These are phyloP conservation scores for Poeciliopsis turrubarensis DNA, from an alignment of 2,113 vertebrate genomes.

Conservation along the genomic window DNA sequence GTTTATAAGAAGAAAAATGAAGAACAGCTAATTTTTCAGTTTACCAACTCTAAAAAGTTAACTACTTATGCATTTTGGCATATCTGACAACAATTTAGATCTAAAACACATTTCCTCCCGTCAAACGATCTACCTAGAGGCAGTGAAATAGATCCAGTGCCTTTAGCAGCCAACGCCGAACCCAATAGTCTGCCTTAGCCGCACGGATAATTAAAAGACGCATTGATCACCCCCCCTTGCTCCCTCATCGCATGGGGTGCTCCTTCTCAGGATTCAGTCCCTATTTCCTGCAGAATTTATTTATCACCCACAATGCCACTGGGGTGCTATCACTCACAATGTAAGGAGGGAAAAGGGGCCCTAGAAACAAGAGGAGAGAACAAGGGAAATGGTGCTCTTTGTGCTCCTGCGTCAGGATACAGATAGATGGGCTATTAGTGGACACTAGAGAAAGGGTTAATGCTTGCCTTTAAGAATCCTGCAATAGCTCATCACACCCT, in stretches of 20 bases:
- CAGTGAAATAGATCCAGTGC: slow-evolving; percentile 59
- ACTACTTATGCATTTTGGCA: background rate
- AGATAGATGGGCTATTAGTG: slow-evolving; percentile 74
- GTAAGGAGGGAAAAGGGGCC: slow-evolving; percentile 64
- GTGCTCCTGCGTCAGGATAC: slow-evolving; percentile 54
- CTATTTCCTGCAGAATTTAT: slow-evolving; percentile 77
- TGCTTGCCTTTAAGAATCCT: slow-evolving; percentile 64
- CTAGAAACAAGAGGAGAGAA: slow-evolving; percentile 60
- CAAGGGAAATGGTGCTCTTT: slow-evolving; percentile 63
- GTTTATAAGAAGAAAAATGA: too few species aligned
- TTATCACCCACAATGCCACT: slow-evolving; percentile 72
- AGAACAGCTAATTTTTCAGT: background rate
- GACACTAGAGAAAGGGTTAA: slow-evolving; percentile 57
- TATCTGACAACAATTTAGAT: slow-evolving; percentile 22
- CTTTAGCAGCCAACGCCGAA: slow-evolving; percentile 48
- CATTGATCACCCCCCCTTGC: slow-evolving; percentile 63
- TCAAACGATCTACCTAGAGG: slow-evolving; percentile 45
- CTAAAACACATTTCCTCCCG: slow-evolving; percentile 29
- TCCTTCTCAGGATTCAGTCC: slow-evolving; percentile 63
- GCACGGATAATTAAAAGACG: slow-evolving; percentile 76
- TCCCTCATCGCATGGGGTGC: slow-evolving; percentile 34
- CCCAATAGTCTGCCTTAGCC: slow-evolving; percentile 64
- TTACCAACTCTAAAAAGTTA: background rate
- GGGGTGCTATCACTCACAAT: slow-evolving; percentile 70
- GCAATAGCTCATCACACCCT: slow-evolving; percentile 23